Evolutionary conservation across 2,113 vertebrate genomes (phyloP), one percentile per base, ranked within the genome.

Genomic region (Nothobranchius kuhntae): DNA sequence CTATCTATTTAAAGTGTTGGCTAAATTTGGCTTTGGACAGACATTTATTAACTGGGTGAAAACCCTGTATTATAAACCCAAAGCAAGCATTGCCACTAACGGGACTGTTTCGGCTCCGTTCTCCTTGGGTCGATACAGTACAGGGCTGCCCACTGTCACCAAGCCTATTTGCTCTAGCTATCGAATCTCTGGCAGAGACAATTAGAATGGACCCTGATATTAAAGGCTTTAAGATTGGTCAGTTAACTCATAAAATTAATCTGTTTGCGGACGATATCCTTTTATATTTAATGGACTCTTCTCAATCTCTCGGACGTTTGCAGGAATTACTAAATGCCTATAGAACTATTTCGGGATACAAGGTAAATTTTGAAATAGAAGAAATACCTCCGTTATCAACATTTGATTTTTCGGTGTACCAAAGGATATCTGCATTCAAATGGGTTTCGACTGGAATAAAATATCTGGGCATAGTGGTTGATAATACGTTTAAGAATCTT

Each of bases 101-200:
- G 15, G 46, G 17, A 35, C 50, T 35, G 24, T 57, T 1, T 67
- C 45, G 1, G 21, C 54, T 2, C 4, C 8, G 15, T 72, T 57
- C 10, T 36, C 36, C 17, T 0, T 59, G 9, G n/a, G 10, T 45
- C 58, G n/a, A 48, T 61, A 30, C 4, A 55, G 64, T 17, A 21
- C 48, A 60, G 50, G 50, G 17, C 2, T 67, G 57, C 0, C 40
- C 40, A 1, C n/a, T 53, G 6, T 65, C 55, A 4, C 40, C 11
- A 6, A 40, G 40, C 12, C 48, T 73, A 3, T 65, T 73, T 73
- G 62, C 53, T 13, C 5, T 65, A 14, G 61, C 12, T 12, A 55
- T 60, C n/a, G 55, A 73, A 24, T 36, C 53, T 42, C 40, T 71
- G 35, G 61, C 60, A 6, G 53, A 57, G 9, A n/a, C 21, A 1